Percentiles rank a stretch among this genome's conserved stretches.
phyloP scores from a whole-genome alignment of 2,797 vertebrate genomes.

The Dermochelys coriacea region DNA sequence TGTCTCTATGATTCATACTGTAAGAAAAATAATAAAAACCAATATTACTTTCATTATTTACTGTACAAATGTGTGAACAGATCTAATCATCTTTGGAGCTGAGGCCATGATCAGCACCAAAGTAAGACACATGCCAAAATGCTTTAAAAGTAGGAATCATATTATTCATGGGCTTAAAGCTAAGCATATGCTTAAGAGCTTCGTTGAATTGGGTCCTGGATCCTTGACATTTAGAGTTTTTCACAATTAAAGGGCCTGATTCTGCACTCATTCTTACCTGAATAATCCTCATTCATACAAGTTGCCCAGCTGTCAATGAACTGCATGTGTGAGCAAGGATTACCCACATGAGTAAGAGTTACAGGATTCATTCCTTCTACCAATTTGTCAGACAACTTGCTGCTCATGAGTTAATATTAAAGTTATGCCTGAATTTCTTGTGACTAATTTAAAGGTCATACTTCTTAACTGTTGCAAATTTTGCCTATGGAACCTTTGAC shows the following conservation, averaged over 20 bases:
- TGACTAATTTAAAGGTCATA: conserved; percentile 81
- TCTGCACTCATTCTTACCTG: not conserved
- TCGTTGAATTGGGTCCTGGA: not conserved
- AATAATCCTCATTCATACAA: not conserved
- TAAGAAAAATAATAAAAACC: not conserved
- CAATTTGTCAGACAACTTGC: conserved; percentile 35
- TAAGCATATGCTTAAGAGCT: not conserved
- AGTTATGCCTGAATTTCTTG: conserved; percentile 79
- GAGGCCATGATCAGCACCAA: not conserved
- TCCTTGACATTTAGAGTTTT: not conserved
- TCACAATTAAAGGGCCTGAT: not conserved
- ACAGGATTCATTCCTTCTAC: not conserved
- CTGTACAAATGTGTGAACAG: not conserved
- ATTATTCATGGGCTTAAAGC: not conserved
- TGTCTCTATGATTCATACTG: not conserved
- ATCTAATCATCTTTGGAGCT: not conserved
- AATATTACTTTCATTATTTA: not conserved
- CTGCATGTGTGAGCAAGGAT: not conserved
- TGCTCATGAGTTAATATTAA: conserved; percentile 67
- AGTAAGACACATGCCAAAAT: not conserved
- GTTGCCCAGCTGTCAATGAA: not conserved
- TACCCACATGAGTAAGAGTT: not conserved
- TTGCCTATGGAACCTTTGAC: conserved; percentile 78
- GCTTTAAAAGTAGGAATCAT: not conserved
- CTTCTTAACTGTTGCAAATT: conserved; percentile 81